phyloP scores from a whole-genome alignment of 2,888 invertebrate species.

The Flexamia atlantica region DNA sequence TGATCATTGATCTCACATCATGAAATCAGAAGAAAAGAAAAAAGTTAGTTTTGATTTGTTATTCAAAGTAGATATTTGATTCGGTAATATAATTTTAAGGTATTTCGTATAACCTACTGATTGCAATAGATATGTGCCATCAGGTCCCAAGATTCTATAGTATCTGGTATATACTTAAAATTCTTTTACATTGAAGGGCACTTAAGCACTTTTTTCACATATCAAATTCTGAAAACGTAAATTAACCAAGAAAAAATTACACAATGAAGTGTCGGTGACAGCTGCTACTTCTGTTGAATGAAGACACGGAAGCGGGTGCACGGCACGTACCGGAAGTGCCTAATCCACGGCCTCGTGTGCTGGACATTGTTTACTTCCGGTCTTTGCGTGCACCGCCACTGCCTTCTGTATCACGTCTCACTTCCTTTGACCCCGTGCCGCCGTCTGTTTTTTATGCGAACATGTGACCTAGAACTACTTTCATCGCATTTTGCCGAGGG shows the following conservation, averaged over 20 bases:
- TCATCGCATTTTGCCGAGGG: background rate
- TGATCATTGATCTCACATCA: no score
- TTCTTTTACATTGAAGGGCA: no score
- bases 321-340: conserved; percentile 26
- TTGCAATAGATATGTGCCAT: no score
- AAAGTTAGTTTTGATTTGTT: no score
- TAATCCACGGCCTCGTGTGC: conserved; percentile 36
- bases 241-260: background rate
- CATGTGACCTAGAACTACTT: conserved; percentile 1
- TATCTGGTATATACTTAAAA: no score
- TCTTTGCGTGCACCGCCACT: conserved; percentile 25
- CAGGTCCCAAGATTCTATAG: no score
- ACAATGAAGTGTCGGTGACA: background rate
- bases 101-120: no score
- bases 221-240: no score
- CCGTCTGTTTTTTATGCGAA: background rate
- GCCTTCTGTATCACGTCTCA: conserved; percentile 40
- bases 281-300: background rate
- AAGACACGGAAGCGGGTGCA: conserved; percentile 22
- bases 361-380: conserved; percentile 41
- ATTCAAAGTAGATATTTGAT: no score
- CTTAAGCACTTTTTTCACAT: no score
- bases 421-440: conserved; percentile 35
- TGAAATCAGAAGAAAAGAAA: no score
- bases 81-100: no score